Evolutionary conservation across 2,797 vertebrate species (phyloP), one percentile per base, ranked within the genome.

Genomic region (Pagetopsis macropterus): DNA sequence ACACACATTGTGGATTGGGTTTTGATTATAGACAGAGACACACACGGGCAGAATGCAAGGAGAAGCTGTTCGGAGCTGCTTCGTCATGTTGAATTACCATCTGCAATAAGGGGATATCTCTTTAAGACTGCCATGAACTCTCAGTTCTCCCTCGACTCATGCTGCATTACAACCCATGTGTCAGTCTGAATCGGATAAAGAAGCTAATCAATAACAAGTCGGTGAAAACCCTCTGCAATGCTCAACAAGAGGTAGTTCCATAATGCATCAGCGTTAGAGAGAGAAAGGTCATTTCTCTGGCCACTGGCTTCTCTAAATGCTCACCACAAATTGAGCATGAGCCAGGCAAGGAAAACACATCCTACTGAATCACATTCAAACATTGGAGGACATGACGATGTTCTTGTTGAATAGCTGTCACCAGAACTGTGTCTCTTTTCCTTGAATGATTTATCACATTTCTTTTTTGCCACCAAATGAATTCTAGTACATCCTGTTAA

Each of bases 161-260:
- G 48, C 72, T 46, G 46, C 57, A 54, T 33, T 44, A 62, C 82
- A 86, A 88, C 81, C 76, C 72, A 57, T 73, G 50, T 60, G 43
- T 84, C 62, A n/a, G 58, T 75, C 68, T 75, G 65, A 76, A 76
- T 65, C 72, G 66, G 61, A 56, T 70, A 55, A 64, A 67, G 62
- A 80, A 33, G 54, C 55, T 60, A 62, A 87, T 89, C 76, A 65
- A 83, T 82, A 73, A 21, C 16, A 48, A 74, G 75, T 8, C 2
- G 0, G 21, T 70, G 50, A 72, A 81, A 70, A 49, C 68, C 77
- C 45, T 69, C 23, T 23, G 41, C 3, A 3, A 46, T 37, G 16
- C 50, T 61, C 61, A 41, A 48, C 52, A 23, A 72, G 46, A 74
- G 43, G 50, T 79, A 69, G 62, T 78, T 78, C 55, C 61, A 75